phyloP scores from a whole-genome alignment of 1,140 invertebrate genomes.

The Cyclina sinensis region DNA sequence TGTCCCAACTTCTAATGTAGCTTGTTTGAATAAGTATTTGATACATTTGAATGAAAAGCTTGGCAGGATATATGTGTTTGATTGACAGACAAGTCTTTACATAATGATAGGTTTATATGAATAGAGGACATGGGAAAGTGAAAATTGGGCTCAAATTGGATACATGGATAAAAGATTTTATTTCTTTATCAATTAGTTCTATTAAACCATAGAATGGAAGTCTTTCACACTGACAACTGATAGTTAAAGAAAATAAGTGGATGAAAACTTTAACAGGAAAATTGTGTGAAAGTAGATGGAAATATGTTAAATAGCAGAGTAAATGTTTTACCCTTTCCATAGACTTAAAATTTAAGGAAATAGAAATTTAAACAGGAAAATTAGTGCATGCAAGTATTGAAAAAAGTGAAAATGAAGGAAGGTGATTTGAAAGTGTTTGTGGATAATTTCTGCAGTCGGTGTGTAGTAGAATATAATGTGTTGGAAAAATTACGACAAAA shows the following conservation, averaged over 20 bases:
- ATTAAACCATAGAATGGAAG: not conserved
- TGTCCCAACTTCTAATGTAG: not conserved
- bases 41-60: conserved; percentile 24
- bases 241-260: too few relatives aligned
- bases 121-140: conserved; percentile 17
- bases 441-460: conserved; percentile 56
- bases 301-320: too few relatives aligned
- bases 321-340: too few relatives aligned
- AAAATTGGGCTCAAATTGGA: not conserved
- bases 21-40: not conserved
- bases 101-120: not conserved
- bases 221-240: too few relatives aligned
- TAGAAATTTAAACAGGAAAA: too few relatives aligned
- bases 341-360: too few relatives aligned
- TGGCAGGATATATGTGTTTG: not conserved
- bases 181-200: not conserved
- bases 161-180: conserved; percentile 13
- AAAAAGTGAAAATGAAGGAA: conserved; percentile 36
- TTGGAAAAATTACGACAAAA: conserved; percentile 61
- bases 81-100: not conserved
- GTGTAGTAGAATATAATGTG: conserved; percentile 56
- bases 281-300: too few relatives aligned
- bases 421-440: conserved; percentile 61
- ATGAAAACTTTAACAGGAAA: too few relatives aligned
- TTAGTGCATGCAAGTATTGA: not conserved